Evolutionary conservation across 2,113 vertebrate genomes (phyloP).

Genomic region (Pelecanoides urinatrix): DNA sequence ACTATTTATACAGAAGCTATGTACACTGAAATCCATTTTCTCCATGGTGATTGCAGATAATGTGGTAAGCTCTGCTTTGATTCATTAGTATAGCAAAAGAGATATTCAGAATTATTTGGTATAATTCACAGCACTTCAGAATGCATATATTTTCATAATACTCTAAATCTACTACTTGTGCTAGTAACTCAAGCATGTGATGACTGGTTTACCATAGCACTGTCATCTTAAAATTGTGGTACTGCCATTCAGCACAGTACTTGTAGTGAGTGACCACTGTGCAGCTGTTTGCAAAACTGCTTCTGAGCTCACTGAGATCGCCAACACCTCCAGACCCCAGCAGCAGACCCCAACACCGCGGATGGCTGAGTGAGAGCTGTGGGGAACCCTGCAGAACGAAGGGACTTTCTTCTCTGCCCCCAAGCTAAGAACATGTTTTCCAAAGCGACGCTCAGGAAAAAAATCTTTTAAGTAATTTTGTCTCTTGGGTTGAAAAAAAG

Average conservation of each 20-base stretch:
- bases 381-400: not conserved
- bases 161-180: constrained; percentile 52
- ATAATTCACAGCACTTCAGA: constrained; percentile 70
- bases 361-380: not conserved
- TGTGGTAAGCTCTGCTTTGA: constrained; percentile 40
- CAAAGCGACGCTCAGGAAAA: not conserved
- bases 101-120: constrained; percentile 63
- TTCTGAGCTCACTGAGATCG: not conserved
- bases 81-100: constrained; percentile 68
- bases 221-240: constrained; percentile 19
- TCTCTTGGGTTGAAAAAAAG: not conserved
- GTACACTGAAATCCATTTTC: constrained; percentile 38
- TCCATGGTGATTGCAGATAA: constrained; percentile 52
- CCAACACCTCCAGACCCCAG: not conserved
- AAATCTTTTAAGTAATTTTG: not conserved
- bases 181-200: constrained; percentile 37
- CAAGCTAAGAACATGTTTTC: not conserved
- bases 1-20: constrained; percentile 6
- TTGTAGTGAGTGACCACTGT: not conserved
- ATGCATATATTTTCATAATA: constrained; percentile 67
- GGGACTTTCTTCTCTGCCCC: not conserved
- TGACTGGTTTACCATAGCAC: not conserved
- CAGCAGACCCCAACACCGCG: not conserved
- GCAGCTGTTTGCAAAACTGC: not conserved
- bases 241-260: not conserved